phyloP scores from a whole-genome alignment of 2,113 vertebrate species.

The Casuarius casuarius region DNA sequence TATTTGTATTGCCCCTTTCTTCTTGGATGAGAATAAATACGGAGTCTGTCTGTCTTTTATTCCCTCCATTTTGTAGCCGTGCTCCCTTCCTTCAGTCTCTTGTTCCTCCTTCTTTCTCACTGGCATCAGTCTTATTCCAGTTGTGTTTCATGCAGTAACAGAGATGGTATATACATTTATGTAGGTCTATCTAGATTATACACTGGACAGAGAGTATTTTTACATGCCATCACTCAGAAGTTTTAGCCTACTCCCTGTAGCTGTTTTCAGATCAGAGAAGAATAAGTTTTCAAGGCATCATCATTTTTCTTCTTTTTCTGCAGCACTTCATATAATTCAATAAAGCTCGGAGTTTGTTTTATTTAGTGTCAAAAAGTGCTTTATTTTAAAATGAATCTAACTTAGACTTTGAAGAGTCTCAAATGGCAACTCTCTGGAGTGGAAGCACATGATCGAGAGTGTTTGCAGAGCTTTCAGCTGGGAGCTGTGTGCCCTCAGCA shows the following conservation, averaged over 20 bases:
- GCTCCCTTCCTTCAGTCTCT: not conserved
- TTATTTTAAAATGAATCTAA: constrained; percentile 39
- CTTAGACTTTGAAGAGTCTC: constrained; percentile 34
- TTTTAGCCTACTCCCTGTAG: not conserved
- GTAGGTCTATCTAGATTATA: not conserved
- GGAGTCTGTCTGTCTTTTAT: not conserved
- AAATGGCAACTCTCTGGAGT: constrained; percentile 13
- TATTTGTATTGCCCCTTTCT: not conserved
- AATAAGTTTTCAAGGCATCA: not conserved
- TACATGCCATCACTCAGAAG: not conserved
- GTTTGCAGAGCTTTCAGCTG: not conserved
- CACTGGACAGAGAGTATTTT: not conserved
- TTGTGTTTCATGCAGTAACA: not conserved
- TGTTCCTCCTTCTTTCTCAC: not conserved
- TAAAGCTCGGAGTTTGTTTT: constrained; percentile 37
- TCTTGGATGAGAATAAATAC: not conserved
- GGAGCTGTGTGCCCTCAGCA: constrained; percentile 16
- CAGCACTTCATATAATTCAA: constrained; percentile 19
- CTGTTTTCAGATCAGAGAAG: not conserved
- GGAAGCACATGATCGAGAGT: not conserved
- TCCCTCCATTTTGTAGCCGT: not conserved
- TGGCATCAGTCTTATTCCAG: not conserved
- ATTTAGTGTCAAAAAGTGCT: constrained; percentile 42
- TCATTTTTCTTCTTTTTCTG: not conserved
- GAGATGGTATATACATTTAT: not conserved